phyloP scores from a whole-genome alignment of 2,113 vertebrate species.

The Poeciliopsis occidentalis region DNA sequence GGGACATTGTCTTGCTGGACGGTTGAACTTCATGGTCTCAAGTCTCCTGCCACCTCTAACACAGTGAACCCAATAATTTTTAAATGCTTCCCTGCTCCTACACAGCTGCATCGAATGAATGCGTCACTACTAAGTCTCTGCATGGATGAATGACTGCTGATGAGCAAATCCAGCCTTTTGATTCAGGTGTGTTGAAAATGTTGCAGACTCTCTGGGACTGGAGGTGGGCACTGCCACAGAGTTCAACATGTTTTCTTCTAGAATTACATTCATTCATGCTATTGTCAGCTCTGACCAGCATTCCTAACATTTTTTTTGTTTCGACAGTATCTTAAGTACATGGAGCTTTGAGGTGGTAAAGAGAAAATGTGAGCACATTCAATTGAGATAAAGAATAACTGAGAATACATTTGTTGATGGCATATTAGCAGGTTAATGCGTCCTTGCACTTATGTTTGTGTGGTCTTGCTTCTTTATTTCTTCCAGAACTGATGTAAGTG shows the following conservation, averaged over 20 bases:
- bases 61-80: too few relatives aligned
- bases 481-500: constrained; percentile 14
- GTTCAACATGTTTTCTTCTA: neutral
- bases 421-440: neutral
- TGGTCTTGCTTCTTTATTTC: constrained; percentile 29
- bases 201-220: too few relatives aligned
- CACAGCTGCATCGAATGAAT: too few relatives aligned
- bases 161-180: too few relatives aligned
- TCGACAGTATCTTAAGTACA: neutral
- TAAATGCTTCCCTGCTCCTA: too few relatives aligned
- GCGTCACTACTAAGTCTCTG: too few relatives aligned
- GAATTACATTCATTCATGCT: neutral
- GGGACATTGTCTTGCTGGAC: neutral
- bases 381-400: neutral
- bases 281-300: neutral
- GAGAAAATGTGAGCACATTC: neutral
- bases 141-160: too few relatives aligned
- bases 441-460: neutral
- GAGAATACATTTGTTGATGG: neutral
- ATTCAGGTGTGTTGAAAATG: too few relatives aligned
- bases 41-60: neutral
- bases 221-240: too few relatives aligned
- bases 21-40: too few relatives aligned
- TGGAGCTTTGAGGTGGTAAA: neutral
- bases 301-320: neutral